phyloP scores from a whole-genome alignment of 2,113 vertebrate genomes.

The Petaurus breviceps region DNA sequence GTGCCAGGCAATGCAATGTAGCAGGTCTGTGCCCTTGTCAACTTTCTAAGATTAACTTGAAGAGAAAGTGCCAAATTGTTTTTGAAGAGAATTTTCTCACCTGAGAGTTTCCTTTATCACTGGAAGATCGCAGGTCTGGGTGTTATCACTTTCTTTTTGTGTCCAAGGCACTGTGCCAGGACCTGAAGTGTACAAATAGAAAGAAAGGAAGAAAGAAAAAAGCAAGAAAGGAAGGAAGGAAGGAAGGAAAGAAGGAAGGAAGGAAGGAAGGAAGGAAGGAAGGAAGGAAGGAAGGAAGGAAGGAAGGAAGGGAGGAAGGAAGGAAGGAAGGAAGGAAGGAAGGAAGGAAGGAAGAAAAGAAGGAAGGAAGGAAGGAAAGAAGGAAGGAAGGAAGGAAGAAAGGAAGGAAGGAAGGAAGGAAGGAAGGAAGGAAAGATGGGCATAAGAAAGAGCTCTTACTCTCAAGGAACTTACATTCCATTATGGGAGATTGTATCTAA shows the following conservation, averaged over 20 bases:
- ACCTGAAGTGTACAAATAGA: neutral
- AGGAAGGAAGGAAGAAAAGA: fast-evolving
- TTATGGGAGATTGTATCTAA: neutral
- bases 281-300: too few relatives aligned
- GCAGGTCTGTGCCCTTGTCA: neutral
- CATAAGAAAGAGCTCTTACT: neutral
- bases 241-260: too few relatives aligned
- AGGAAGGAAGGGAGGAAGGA: neutral
- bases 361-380: too few relatives aligned
- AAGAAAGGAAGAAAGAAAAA: neutral
- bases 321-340: too few relatives aligned
- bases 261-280: too few relatives aligned
- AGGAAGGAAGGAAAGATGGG: too few relatives aligned
- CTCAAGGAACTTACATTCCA: neutral
- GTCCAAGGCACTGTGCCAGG: neutral
- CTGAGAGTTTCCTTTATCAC: neutral
- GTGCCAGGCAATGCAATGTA: neutral
- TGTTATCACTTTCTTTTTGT: neutral
- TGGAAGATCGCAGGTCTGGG: neutral
- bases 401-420: too few relatives aligned
- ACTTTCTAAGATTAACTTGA: neutral
- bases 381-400: too few relatives aligned
- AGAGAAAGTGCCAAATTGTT: neutral
- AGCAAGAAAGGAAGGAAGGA: too few relatives aligned
- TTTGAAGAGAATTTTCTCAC: neutral